Base-by-base conservation (phyloP, 1,140 invertebrate genomes). In the Euura saliciscinereae region DNA sequence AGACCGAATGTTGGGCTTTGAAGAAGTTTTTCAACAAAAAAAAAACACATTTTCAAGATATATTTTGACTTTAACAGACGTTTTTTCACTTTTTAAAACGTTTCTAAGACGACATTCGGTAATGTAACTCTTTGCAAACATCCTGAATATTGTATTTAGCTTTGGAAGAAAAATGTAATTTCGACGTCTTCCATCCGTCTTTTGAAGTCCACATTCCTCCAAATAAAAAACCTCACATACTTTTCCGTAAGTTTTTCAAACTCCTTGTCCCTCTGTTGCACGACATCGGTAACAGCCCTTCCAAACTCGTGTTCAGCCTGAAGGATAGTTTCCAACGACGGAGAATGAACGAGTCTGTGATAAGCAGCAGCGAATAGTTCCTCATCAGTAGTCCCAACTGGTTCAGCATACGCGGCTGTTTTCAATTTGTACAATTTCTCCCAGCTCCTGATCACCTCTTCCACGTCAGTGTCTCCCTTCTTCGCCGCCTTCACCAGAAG, bases 321-420 rank as follows among this genome's bases (percentile, higher is more conserved):
- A 43, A 96, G 85, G 74, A 96, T 92, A 0, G 92, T 92, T 78
- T 94, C 92, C 28, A 96, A 81, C 4, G 93, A 93, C 3, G 94
- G 93, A 0, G 95, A 96, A 83, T 96, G 94, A 4, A 96, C 94
- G 59, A 96, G 83, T 78, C 91, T 91, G 82, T 96, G 94, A 86
- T 96, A 96, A 51, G 94, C 93, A 7, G 92, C 91, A 28, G 94
- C 92, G 88, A 94, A 94, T 13, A 96, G 86, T 82, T 93, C 92
- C 80, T 94, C 92, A 83, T 94, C 92, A 0, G 92, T 92, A 1
- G 92, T 90, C 64, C 92, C 92, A 71, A 92, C 91, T 67, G 91
- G 91, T 75, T 93, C 91, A 0, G 91, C 90, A 84, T 91, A 92
- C 76, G 92, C 91, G 5, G 89, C 82, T 13, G 89, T 88, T 81